Evolutionary conservation across 2,888 invertebrate species (phyloP).

Genomic region (Tipula confusa): DNA sequence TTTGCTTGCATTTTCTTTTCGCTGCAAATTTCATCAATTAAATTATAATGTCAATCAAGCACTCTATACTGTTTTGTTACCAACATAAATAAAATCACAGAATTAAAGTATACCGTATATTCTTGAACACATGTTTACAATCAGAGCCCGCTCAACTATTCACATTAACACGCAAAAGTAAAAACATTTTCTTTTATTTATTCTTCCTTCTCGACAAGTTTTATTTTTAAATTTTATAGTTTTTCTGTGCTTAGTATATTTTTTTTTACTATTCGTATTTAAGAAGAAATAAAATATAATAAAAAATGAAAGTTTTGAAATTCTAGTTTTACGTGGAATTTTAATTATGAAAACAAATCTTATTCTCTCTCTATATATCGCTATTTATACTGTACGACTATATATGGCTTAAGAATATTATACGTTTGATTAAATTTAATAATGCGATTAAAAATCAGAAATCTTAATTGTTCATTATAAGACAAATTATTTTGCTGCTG

Average conservation of each 20-base stretch:
- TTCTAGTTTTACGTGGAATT: conserved; percentile 12
- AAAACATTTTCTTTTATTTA: neutral
- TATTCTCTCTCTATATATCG: neutral
- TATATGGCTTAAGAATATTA: neutral
- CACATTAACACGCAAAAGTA: neutral
- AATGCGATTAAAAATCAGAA: neutral
- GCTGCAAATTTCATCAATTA: too few relatives aligned
- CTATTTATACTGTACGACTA: neutral
- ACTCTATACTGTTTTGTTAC: too few relatives aligned
- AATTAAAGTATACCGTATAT: too few relatives aligned
- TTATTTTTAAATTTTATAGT: neutral
- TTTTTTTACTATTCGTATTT: neutral
- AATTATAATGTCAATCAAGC: too few relatives aligned
- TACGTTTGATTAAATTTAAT: neutral
- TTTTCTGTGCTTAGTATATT: neutral
- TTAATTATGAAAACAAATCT: neutral
- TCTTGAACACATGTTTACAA: too few relatives aligned
- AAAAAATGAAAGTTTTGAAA: conserved; percentile 21
- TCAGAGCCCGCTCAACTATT: too few relatives aligned
- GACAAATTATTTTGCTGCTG: neutral
- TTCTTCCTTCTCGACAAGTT: neutral
- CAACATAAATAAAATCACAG: too few relatives aligned
- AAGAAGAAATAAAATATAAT: neutral
- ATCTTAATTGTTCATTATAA: neutral
- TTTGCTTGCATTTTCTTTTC: too few relatives aligned